Percentiles rank a stretch among this genome's conserved stretches.
Conservation (phyloP, 2,888 invertebrate genomes). For the Drosophila tripunctata region DNA sequence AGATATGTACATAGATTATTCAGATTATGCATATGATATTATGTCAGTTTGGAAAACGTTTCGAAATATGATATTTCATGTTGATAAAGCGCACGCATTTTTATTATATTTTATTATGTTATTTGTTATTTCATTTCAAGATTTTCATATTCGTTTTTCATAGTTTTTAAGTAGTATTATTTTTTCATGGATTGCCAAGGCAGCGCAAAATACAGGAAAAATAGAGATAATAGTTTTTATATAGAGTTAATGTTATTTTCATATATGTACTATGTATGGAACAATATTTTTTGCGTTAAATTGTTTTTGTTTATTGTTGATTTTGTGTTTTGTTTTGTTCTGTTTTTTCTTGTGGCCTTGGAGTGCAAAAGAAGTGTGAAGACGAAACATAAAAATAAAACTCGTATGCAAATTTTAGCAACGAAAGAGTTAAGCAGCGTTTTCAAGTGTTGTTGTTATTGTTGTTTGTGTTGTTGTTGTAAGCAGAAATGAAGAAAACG, state of each 20-base stretch:
- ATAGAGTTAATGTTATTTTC: conserved; percentile 32
- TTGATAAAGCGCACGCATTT: conserved; percentile 75
- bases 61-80: conserved; percentile 58
- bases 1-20: conserved; percentile 29
- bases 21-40: conserved; percentile 41
- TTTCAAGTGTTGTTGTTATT: conserved; percentile 25
- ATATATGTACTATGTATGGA: conserved; percentile 22
- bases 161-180: conserved; percentile 20
- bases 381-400: conserved; percentile 10
- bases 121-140: conserved; percentile 17
- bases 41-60: conserved; percentile 46
- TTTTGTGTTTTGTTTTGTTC: conserved; percentile 23
- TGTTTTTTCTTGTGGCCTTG: conserved; percentile 32
- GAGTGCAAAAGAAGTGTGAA: conserved; percentile 42
- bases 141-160: no score
- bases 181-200: conserved; percentile 72
- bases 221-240: conserved; percentile 68
- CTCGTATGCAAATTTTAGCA: conserved; percentile 32
- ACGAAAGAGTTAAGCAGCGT: conserved; percentile 38
- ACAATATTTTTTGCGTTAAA: conserved; percentile 25
- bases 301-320: conserved; percentile 32
- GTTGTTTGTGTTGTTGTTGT: conserved; percentile 44
- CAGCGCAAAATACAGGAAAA: conserved; percentile 78
- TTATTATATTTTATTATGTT: conserved; percentile 20
- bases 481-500: conserved; percentile 15